Evolutionary conservation across 2,888 invertebrate genomes (phyloP).

Genomic region (Drosophila phalerata): DNA sequence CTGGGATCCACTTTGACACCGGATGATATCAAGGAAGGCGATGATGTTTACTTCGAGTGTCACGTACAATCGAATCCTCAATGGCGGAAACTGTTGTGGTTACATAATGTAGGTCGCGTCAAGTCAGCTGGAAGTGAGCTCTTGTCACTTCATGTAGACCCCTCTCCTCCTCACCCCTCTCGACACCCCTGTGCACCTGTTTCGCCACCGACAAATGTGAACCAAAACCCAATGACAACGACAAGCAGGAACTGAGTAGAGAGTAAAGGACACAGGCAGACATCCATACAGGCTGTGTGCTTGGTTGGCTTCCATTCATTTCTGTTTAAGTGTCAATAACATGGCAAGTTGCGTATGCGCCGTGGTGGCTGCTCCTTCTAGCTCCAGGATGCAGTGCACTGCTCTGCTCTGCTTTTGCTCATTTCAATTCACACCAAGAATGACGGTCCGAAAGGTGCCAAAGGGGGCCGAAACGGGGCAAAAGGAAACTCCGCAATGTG

Average conservation of each 20-base stretch:
- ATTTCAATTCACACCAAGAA: slow-evolving; percentile 72
- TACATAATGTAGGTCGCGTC: slow-evolving; percentile 92
- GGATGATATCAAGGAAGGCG: slow-evolving; percentile 96
- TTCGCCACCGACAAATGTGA: slow-evolving; percentile 2
- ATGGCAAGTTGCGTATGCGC: slow-evolving; percentile 67
- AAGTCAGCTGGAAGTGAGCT: slow-evolving; percentile 53
- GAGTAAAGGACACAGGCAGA: slow-evolving; percentile 36
- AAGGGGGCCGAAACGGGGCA: neutral
- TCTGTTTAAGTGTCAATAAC: slow-evolving; percentile 79
- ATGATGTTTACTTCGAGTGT: slow-evolving; percentile 97
- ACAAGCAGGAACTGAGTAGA: slow-evolving; percentile 28
- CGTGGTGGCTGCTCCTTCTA: slow-evolving; percentile 33
- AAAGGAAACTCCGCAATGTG: slow-evolving; percentile 31
- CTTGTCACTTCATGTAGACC: slow-evolving; percentile 18
- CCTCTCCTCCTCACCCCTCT: neutral
- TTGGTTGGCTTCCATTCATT: slow-evolving; percentile 64
- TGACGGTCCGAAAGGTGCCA: slow-evolving; percentile 12
- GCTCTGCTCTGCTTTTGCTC: slow-evolving; percentile 66
- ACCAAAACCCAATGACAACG: slow-evolving; percentile 31
- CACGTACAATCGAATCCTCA: slow-evolving; percentile 95
- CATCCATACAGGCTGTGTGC: slow-evolving; percentile 57
- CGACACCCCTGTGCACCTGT: neutral
- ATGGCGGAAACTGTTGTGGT: slow-evolving; percentile 93
- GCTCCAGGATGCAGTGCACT: slow-evolving; percentile 10
- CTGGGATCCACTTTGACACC: slow-evolving; percentile 94